A percentile compares a stretch with the other conserved stretches of the same genome.
These are phyloP conservation scores for Hylaea fasciaria DNA, from an alignment of 2,888 invertebrate species.

Conservation along the genomic window DNA sequence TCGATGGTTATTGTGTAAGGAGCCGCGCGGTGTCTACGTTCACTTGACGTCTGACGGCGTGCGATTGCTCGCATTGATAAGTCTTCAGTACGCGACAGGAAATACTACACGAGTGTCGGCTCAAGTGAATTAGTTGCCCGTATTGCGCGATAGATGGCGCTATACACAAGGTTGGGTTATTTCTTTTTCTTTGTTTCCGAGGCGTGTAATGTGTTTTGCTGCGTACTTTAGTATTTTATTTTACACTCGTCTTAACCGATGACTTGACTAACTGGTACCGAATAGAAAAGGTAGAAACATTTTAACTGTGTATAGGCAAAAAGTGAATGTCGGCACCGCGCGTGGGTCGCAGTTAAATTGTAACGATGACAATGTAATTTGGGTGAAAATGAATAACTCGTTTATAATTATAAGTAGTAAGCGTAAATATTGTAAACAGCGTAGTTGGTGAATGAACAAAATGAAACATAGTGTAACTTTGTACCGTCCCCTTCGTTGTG, in stretches of 20 bases:
- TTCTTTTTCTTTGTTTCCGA: not conserved
- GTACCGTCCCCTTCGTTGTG: constrained; percentile 28
- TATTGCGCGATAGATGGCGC: not conserved
- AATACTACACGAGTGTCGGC: not conserved
- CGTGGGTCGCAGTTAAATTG: constrained; percentile 48
- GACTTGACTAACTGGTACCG: not conserved
- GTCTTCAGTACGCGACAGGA: not conserved
- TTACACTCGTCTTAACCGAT: not conserved
- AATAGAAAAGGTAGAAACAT: constrained; percentile 3
- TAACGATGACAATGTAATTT: constrained; percentile 53
- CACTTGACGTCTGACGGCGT: constrained; percentile 20
- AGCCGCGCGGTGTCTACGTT: constrained; percentile 49
- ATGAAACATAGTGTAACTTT: constrained; percentile 32
- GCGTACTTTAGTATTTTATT: not conserved
- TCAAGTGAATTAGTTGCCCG: not conserved
- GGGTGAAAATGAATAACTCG: constrained; percentile 48
- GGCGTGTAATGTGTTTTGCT: not conserved
- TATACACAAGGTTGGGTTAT: not conserved
- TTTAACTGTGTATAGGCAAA: not conserved
- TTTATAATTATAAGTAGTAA: constrained; percentile 71
- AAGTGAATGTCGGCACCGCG: constrained; percentile 32
- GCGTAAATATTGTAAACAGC: constrained; percentile 69
- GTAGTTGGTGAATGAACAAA: constrained; percentile 35
- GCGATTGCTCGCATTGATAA: not conserved
- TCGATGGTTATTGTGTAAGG: constrained; percentile 57